These are phyloP conservation scores for Alosa sapidissima DNA, from an alignment of 2,797 vertebrate genomes.

Conservation along the genomic window DNA sequence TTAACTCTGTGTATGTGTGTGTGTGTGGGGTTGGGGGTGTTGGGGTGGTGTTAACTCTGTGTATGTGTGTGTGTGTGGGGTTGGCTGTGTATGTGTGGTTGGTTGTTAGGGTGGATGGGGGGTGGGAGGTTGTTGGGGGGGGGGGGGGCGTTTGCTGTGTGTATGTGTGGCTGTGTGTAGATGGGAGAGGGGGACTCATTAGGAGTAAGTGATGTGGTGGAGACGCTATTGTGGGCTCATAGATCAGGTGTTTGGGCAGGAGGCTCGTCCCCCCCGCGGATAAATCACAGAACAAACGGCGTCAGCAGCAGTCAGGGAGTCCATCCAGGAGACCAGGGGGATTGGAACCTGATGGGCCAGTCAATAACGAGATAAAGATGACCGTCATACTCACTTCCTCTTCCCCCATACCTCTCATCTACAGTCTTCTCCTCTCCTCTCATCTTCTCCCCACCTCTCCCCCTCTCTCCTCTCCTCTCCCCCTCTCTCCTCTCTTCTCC, in stretches of 20 bases:
- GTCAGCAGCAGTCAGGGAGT: background rate
- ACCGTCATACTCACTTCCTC: background rate
- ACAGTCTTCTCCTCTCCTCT: background rate
- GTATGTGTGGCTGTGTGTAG: too few species aligned
- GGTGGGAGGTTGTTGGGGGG: background rate
- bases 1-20: background rate
- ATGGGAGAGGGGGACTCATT: background rate
- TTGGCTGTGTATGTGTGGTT: background rate
- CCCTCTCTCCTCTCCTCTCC: slow-evolving; percentile 18
- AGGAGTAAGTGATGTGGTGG: background rate
- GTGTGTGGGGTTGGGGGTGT: too few species aligned
- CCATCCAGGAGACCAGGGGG: background rate
- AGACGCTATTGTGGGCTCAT: background rate
- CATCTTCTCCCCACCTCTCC: background rate
- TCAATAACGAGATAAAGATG: slow-evolving; percentile 10
- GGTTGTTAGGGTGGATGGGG: background rate
- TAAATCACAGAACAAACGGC: background rate
- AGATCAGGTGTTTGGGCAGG: background rate
- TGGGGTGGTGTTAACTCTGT: background rate
- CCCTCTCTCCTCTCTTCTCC: background rate
- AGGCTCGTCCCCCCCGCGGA: background rate
- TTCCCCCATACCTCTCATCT: slow-evolving; percentile 36
- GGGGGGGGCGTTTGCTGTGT: background rate
- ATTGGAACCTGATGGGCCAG: background rate
- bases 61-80: too few species aligned